These are phyloP conservation scores for Gallirallus australis DNA, from an alignment of 2,797 vertebrate species.

Conservation along the genomic window DNA sequence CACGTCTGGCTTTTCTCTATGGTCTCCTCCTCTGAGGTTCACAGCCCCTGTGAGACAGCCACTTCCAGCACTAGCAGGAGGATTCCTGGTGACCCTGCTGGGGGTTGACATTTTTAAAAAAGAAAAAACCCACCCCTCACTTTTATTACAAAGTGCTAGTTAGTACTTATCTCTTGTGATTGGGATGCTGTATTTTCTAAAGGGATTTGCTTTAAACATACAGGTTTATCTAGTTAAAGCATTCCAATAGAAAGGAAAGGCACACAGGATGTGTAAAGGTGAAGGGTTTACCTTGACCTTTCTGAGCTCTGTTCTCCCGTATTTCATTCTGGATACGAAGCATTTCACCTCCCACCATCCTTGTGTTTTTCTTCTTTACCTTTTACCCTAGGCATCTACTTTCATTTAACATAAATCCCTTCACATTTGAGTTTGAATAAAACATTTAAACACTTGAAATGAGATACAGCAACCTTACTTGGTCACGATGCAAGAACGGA, in stretches of 20 bases:
- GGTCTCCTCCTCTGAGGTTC: neutral
- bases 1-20: neutral
- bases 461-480: neutral
- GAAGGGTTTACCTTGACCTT: neutral
- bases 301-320: neutral
- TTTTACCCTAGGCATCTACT: neutral
- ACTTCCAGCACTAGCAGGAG: neutral
- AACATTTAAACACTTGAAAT: neutral
- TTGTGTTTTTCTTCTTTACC: neutral
- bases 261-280: neutral
- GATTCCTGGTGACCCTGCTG: neutral
- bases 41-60: neutral
- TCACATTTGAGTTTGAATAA: neutral
- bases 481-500: neutral
- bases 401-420: neutral
- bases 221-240: neutral
- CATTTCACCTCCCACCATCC: neutral
- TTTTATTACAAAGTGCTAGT: neutral
- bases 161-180: neutral
- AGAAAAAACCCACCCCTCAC: rapidly evolving
- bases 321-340: neutral
- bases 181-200: neutral
- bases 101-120: neutral
- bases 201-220: neutral
- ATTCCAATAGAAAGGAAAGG: neutral